These are phyloP conservation scores for Naja naja DNA, from an alignment of 2,113 vertebrate species.

Conservation along the genomic window DNA sequence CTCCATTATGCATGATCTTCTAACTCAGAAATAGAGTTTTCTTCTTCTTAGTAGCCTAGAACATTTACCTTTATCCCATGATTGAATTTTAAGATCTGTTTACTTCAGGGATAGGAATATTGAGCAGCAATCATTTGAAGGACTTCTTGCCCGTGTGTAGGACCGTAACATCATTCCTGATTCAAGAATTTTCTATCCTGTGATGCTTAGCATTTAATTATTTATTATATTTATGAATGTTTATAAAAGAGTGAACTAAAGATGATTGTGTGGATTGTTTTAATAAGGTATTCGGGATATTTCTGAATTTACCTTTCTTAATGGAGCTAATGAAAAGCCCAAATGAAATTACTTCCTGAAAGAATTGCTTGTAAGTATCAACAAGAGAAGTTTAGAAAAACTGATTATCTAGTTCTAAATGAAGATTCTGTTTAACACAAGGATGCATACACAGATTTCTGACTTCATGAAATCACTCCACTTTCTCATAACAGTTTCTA, in stretches of 20 bases:
- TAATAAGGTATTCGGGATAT: slow-evolving; percentile 75
- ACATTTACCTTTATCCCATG: not conserved
- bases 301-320: slow-evolving; percentile 63
- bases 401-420: not conserved
- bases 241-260: slow-evolving; percentile 69
- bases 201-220: not conserved
- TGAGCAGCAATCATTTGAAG: not conserved
- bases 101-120: not conserved
- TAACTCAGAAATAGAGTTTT: not conserved
- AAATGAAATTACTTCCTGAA: slow-evolving; percentile 61
- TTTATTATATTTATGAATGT: slow-evolving; percentile 33
- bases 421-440: not conserved
- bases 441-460: slow-evolving; percentile 33
- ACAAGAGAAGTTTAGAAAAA: not conserved
- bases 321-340: slow-evolving; percentile 63
- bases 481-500: slow-evolving; percentile 17
- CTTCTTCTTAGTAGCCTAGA: not conserved
- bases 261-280: slow-evolving; percentile 27
- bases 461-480: slow-evolving; percentile 25
- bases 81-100: not conserved
- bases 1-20: not conserved
- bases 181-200: slow-evolving; percentile 2
- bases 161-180: slow-evolving; percentile 16
- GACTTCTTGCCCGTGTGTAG: slow-evolving; percentile 15
- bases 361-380: slow-evolving; percentile 44